These are phyloP conservation scores for Ophion obscuratus DNA, from an alignment of 2,888 invertebrate species.

Conservation along the genomic window DNA sequence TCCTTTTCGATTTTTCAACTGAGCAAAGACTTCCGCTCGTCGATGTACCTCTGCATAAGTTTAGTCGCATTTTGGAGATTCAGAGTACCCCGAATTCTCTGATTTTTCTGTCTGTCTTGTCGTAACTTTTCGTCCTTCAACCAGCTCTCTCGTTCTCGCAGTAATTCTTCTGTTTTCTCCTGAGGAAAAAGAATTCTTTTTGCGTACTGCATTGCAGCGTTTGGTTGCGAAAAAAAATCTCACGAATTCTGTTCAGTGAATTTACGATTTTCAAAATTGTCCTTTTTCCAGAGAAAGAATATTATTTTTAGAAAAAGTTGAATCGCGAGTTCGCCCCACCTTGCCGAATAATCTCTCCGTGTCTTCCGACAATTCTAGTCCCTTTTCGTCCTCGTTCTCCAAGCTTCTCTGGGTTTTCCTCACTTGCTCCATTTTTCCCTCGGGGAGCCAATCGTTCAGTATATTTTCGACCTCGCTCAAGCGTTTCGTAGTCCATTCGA, in stretches of 20 bases:
- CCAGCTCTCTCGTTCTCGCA: constrained; percentile 33
- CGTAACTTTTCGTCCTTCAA: constrained; percentile 26
- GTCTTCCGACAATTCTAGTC: constrained; percentile 46
- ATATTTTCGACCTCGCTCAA: constrained; percentile 38
- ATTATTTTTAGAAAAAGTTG: neutral
- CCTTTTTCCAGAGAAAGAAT: neutral
- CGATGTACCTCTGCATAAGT: constrained; percentile 62
- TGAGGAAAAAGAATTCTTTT: constrained; percentile 8
- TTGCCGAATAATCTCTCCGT: constrained; percentile 45
- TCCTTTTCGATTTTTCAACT: neutral
- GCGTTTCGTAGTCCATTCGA: constrained; percentile 20
- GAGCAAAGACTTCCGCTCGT: constrained; percentile 47
- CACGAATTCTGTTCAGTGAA: too few species aligned
- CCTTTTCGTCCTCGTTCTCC: constrained; percentile 44
- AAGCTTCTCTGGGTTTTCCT: constrained; percentile 42
- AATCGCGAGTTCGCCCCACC: constrained; percentile 23
- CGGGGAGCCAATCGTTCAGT: constrained; percentile 57
- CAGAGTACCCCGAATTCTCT: constrained; percentile 39
- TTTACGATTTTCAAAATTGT: neutral
- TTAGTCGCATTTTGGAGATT: constrained; percentile 45
- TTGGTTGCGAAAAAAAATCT: too few species aligned
- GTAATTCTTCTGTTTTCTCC: constrained; percentile 52
- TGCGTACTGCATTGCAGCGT: neutral
- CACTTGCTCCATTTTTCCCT: constrained; percentile 52
- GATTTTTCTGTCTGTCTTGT: constrained; percentile 33